Evolutionary conservation across 2,113 vertebrate species (phyloP).

Genomic region (Ciconia boyciana): DNA sequence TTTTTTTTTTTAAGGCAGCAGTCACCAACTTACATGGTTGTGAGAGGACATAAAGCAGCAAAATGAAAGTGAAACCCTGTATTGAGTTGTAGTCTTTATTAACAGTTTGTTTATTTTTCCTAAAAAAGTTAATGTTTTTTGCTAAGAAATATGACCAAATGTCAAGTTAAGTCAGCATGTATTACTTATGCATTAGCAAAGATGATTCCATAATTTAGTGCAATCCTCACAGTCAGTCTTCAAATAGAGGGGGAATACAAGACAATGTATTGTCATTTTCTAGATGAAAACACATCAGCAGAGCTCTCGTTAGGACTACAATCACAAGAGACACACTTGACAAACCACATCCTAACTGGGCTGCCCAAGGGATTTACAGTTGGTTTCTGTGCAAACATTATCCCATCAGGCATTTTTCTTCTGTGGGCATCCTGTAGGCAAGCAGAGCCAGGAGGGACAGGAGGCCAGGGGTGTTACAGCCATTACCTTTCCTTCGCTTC

Average conservation of each 20-base stretch:
- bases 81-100: neutral
- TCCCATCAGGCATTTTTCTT: neutral
- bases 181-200: constrained; percentile 41
- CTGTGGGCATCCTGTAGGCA: neutral
- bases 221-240: neutral
- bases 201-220: constrained; percentile 29
- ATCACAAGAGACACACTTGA: neutral
- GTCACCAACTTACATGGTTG: neutral
- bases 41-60: neutral
- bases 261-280: neutral
- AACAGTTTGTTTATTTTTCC: neutral
- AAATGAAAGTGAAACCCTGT: neutral
- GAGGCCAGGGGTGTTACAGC: neutral
- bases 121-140: constrained; percentile 50
- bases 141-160: neutral
- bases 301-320: neutral
- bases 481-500: neutral
- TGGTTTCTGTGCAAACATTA: neutral
- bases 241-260: neutral
- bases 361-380: neutral
- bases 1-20: neutral
- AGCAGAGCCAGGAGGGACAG: neutral
- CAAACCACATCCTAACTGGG: neutral
- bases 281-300: neutral
- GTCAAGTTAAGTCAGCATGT: constrained; percentile 17